These are phyloP conservation scores for Caligus rogercresseyi DNA, from an alignment of 1,140 invertebrate genomes.

Conservation along the genomic window DNA sequence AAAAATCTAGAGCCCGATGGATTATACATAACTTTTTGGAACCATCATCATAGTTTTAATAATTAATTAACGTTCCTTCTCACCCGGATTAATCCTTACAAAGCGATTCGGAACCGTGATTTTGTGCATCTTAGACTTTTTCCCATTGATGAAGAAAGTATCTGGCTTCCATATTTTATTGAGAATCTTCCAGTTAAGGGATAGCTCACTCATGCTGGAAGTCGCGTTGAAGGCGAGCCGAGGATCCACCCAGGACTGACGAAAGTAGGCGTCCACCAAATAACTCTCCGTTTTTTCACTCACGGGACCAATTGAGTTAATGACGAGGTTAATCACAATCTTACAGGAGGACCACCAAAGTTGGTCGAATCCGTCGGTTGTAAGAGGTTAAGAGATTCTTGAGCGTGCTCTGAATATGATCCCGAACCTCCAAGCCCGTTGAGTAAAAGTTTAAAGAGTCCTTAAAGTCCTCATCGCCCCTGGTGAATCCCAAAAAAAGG, in stretches of 20 bases:
- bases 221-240: slow-evolving; percentile 1
- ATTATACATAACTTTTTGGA: too few relatives aligned
- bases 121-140: slow-evolving; percentile 41
- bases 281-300: slow-evolving; percentile 25
- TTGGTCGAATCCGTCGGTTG: neutral
- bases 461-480: neutral
- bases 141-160: slow-evolving; percentile 44
- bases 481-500: too few relatives aligned
- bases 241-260: slow-evolving; percentile 14
- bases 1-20: too few relatives aligned
- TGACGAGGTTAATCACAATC: neutral
- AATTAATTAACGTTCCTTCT: too few relatives aligned
- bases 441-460: neutral
- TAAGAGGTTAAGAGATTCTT: neutral
- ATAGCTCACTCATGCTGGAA: slow-evolving; percentile 1
- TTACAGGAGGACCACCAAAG: neutral
- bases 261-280: slow-evolving; percentile 12
- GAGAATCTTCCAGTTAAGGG: slow-evolving; percentile 16
- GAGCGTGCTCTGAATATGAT: neutral
- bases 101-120: slow-evolving; percentile 44
- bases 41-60: neutral
- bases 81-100: slow-evolving; percentile 15
- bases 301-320: slow-evolving; percentile 14
- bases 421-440: neutral
- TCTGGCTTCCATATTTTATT: slow-evolving; percentile 42